phyloP scores from a whole-genome alignment of 2,113 vertebrate genomes.

The Murina feae region DNA sequence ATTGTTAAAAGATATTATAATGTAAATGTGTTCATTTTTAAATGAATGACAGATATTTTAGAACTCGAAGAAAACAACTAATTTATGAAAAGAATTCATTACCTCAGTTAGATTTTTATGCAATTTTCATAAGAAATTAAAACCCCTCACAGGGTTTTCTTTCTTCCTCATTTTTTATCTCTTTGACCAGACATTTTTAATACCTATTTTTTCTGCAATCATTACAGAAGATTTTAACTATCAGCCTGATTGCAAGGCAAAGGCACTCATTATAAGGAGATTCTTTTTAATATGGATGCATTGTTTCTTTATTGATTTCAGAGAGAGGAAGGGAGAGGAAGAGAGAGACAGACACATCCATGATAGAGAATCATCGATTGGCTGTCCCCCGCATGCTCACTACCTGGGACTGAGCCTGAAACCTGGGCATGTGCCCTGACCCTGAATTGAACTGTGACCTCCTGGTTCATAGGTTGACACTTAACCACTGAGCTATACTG shows the following conservation, averaged over 20 bases:
- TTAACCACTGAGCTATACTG: too few relatives aligned
- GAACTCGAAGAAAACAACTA: slow-evolving; percentile 28
- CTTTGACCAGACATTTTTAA: background rate
- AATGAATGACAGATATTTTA: slow-evolving; percentile 51
- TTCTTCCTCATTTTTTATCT: background rate
- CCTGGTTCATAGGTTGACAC: too few relatives aligned
- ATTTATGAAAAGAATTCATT: background rate
- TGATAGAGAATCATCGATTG: too few relatives aligned
- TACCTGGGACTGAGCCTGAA: too few relatives aligned
- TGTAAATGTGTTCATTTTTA: slow-evolving; percentile 45
- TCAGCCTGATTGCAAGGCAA: background rate
- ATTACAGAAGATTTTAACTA: background rate
- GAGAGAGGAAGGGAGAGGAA: too few relatives aligned
- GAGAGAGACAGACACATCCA: too few relatives aligned
- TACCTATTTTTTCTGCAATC: background rate
- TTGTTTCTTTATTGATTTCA: too few relatives aligned
- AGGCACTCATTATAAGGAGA: background rate
- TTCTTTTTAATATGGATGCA: background rate
- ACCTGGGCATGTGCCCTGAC: too few relatives aligned
- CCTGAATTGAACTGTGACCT: too few relatives aligned
- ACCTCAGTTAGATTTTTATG: background rate
- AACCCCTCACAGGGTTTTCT: slow-evolving; percentile 49
- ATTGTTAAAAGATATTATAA: background rate
- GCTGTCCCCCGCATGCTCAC: too few relatives aligned
- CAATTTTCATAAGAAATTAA: slow-evolving; percentile 66